phyloP scores from a whole-genome alignment of 2,113 vertebrate genomes.

The Takifugu bimaculatus region DNA sequence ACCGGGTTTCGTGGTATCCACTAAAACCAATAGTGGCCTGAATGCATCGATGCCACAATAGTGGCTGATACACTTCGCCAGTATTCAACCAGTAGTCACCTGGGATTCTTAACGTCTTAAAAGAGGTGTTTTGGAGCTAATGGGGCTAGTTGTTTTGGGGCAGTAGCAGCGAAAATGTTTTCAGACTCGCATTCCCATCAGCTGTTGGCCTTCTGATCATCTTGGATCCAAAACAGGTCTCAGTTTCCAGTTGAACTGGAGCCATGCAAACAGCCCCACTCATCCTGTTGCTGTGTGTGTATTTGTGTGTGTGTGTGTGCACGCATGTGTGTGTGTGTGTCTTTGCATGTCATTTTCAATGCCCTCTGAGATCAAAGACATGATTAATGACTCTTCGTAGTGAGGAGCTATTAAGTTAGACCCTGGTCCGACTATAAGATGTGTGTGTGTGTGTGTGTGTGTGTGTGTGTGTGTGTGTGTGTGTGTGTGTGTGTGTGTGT shows the following conservation, averaged over 20 bases:
- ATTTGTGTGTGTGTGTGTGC: conserved; percentile 11
- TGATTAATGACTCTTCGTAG: conserved; percentile 69
- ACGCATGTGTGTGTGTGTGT: not conserved
- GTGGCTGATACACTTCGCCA: not conserved
- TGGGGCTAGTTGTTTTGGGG: conserved; percentile 42
- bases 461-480: conserved; percentile 14
- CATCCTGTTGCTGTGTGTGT: conserved; percentile 13
- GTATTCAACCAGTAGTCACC: conserved; percentile 9
- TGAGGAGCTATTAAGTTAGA: conserved; percentile 58
- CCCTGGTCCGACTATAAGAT: conserved; percentile 36
- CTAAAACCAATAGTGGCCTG: not conserved
- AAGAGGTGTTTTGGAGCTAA: conserved; percentile 38
- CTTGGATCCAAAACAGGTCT: conserved; percentile 55
- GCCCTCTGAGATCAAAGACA: conserved; percentile 57
- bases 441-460: conserved; percentile 14
- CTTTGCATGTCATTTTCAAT: conserved; percentile 29
- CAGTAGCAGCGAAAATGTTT: conserved; percentile 47
- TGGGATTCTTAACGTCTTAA: conserved; percentile 9
- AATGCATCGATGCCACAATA: conserved; percentile 9
- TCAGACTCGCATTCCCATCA: conserved; percentile 45
- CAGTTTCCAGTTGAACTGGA: conserved; percentile 67
- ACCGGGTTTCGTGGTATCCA: too few relatives aligned
- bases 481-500: conserved; percentile 17
- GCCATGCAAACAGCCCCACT: conserved; percentile 48
- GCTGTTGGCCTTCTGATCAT: conserved; percentile 52